Evolutionary conservation across 1,140 invertebrate genomes (phyloP).

Genomic region (Copidosoma floridanum): DNA sequence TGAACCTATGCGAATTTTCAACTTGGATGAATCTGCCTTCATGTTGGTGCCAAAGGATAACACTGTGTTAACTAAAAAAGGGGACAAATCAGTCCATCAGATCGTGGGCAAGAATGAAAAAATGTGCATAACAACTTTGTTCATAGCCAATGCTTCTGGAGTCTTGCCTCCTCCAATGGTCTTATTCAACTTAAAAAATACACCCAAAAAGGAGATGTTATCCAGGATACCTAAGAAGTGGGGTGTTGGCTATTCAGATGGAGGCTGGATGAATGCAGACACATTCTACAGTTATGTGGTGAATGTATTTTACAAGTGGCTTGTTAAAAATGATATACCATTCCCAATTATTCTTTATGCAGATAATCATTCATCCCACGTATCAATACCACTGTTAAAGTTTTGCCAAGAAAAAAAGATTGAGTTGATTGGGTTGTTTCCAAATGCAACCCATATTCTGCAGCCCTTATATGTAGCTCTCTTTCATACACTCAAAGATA

Average conservation of each 20-base stretch:
- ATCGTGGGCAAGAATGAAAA: constrained; percentile 37
- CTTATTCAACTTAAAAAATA: constrained; percentile 33
- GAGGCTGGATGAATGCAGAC: constrained; percentile 46
- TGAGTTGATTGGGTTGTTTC: neutral
- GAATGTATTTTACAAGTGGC: too few species aligned
- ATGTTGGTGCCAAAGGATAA: constrained; percentile 39
- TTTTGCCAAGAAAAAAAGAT: neutral
- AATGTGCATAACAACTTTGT: constrained; percentile 34
- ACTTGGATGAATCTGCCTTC: constrained; percentile 46
- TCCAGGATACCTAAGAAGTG: constrained; percentile 37
- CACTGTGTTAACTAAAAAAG: constrained; percentile 38
- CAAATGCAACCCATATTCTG: neutral
- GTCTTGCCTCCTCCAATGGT: constrained; percentile 36
- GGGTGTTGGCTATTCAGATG: constrained; percentile 41
- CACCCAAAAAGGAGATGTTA: constrained; percentile 32
- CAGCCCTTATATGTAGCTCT: neutral
- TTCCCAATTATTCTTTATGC: constrained; percentile 22
- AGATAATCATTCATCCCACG: neutral
- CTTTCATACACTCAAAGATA: neutral
- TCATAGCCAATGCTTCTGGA: constrained; percentile 37
- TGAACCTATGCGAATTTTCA: constrained; percentile 36
- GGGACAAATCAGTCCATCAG: constrained; percentile 43
- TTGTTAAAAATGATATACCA: constrained; percentile 37
- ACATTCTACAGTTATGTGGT: constrained; percentile 47
- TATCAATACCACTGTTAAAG: neutral